phyloP scores from a whole-genome alignment of 2,888 invertebrate genomes.

The Tenthredo scrophulariae region DNA sequence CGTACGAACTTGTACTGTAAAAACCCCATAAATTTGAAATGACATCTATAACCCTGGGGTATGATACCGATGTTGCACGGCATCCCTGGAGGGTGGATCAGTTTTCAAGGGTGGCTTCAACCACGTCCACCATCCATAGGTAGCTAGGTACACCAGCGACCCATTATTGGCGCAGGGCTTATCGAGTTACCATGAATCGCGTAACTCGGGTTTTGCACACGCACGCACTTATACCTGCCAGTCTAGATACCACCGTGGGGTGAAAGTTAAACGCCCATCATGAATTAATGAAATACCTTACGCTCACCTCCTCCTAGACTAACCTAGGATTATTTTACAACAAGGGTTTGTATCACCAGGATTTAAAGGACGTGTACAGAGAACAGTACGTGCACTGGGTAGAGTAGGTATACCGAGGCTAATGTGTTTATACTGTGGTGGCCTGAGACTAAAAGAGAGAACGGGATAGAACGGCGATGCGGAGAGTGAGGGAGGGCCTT shows the following conservation, averaged over 20 bases:
- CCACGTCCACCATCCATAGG: conserved; percentile 36
- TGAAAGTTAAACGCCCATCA: conserved; percentile 35
- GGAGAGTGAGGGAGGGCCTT: conserved; percentile 45
- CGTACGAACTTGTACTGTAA: conserved; percentile 47
- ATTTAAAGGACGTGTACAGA: conserved; percentile 32
- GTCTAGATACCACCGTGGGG: conserved; percentile 7
- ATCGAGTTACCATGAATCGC: conserved; percentile 45
- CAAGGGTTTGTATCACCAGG: conserved; percentile 9
- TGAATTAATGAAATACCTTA: conserved; percentile 44
- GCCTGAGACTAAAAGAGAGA: conserved; percentile 43
- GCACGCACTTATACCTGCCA: conserved; percentile 27
- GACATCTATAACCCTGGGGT: conserved; percentile 40
- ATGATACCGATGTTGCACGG: conserved; percentile 48
- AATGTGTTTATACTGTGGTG: conserved; percentile 52
- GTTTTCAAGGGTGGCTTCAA: conserved; percentile 45
- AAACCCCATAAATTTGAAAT: conserved; percentile 44
- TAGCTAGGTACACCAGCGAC: conserved; percentile 14
- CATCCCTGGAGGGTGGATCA: conserved; percentile 46
- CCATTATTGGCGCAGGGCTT: conserved; percentile 47
- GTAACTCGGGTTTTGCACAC: conserved; percentile 48
- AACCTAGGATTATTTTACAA: conserved; percentile 28
- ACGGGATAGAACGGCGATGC: conserved; percentile 2
- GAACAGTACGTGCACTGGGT: conserved; percentile 11
- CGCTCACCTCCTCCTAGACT: conserved; percentile 1
- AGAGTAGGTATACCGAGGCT: conserved; percentile 23